Percentiles rank a stretch among this genome's conserved stretches.
These are phyloP conservation scores for Melolontha melolontha DNA, from an alignment of 2,888 invertebrate species.

Conservation along the genomic window DNA sequence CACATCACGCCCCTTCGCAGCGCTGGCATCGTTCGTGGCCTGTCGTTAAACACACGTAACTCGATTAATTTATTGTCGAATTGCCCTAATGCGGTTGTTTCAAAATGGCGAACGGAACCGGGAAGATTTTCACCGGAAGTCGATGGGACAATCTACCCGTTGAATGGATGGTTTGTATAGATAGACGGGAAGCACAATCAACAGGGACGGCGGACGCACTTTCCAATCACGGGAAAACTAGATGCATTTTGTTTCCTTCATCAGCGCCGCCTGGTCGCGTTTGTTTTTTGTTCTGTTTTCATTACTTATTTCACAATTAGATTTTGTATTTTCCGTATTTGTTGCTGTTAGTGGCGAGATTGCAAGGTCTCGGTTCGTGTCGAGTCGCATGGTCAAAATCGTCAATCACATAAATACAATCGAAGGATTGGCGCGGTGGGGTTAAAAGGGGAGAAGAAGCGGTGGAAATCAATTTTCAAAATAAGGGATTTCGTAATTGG, in stretches of 20 bases:
- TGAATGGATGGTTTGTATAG: too few species aligned
- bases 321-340: constrained; percentile 13
- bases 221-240: constrained; percentile 9
- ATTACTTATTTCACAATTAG: constrained; percentile 31
- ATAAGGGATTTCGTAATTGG: constrained; percentile 37
- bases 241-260: constrained; percentile 13
- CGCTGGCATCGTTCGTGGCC: too few species aligned
- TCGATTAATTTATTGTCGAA: constrained; percentile 67
- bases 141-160: constrained; percentile 34
- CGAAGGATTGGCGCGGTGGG: background rate
- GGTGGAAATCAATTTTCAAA: constrained; percentile 29
- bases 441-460: background rate
- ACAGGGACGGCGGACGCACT: background rate
- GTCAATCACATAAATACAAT: constrained; percentile 3
- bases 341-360: background rate
- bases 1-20: too few species aligned
- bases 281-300: constrained; percentile 14
- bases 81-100: constrained; percentile 65
- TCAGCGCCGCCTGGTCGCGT: background rate
- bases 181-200: background rate
- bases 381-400: background rate
- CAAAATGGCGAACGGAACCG: constrained; percentile 46
- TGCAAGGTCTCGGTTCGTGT: background rate
- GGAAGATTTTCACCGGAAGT: constrained; percentile 46
- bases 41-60: constrained; percentile 64